Evolutionary conservation across 2,888 invertebrate species (phyloP).

Genomic region (Oscheius sp.): DNA sequence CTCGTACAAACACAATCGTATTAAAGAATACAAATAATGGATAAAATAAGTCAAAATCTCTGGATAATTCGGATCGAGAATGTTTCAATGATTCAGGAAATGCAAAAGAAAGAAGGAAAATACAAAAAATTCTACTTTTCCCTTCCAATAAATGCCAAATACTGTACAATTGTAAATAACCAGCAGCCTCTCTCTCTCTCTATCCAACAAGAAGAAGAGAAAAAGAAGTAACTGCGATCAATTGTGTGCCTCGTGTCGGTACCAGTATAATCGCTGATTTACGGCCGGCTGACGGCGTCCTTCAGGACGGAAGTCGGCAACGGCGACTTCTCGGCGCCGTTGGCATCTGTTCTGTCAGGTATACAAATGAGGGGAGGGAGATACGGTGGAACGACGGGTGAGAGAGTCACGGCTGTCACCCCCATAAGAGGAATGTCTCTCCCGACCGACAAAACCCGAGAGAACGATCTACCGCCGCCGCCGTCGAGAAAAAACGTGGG

Average conservation of each 20-base stretch:
- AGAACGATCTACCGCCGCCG: slow-evolving; percentile 19
- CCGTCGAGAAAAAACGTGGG: slow-evolving; percentile 30
- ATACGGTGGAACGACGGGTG: not conserved
- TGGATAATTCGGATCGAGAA: no score
- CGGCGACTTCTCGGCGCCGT: slow-evolving; percentile 27
- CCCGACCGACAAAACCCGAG: not conserved
- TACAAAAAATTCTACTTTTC: no score
- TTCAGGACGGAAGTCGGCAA: slow-evolving; percentile 13
- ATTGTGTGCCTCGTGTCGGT: slow-evolving; percentile 23
- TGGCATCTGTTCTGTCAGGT: slow-evolving; percentile 23
- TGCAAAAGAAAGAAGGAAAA: no score
- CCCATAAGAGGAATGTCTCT: not conserved
- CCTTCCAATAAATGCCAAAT: no score
- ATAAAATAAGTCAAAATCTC: no score
- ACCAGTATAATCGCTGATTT: slow-evolving; percentile 37
- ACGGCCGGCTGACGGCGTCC: slow-evolving; percentile 30
- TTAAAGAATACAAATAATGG: no score
- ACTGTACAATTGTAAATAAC: no score
- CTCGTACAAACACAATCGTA: no score
- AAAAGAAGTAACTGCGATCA: slow-evolving; percentile 3
- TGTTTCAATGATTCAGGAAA: no score
- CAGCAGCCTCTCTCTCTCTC: no score
- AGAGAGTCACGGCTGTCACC: not conserved
- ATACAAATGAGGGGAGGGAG: not conserved
- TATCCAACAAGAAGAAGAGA: slow-evolving; percentile 3